Base-by-base conservation (phyloP, 2,888 invertebrate genomes). In the Caenorhabditis sp. region DNA sequence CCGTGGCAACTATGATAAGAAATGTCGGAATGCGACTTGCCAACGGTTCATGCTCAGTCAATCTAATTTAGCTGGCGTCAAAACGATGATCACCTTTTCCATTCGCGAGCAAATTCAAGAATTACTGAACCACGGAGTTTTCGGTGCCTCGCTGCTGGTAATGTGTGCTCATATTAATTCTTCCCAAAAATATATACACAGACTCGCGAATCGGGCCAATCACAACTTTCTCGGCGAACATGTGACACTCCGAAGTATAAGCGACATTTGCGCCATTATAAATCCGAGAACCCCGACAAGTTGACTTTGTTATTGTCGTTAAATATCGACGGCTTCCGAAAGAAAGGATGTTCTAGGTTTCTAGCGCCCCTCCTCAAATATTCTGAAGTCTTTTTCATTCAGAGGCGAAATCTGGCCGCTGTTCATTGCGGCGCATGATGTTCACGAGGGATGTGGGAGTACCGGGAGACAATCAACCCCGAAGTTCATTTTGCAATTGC, bases 321-420 rank as follows among this genome's bases (percentile, higher is more conserved):
- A n/a, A n/a, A n/a, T n/a, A n/a, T n/a, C n/a, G n/a, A n/a, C n/a
- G n/a, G n/a, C n/a, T n/a, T n/a, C n/a, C 8, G 41, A 26, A 55
- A 55, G 41, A 11, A 26, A 24, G 55, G 55, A 55, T 37, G 20
- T n/a, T 32, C 53, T 5, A 11, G 52, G 52, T 52, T 30, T n/a
- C n/a, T n/a, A n/a, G n/a, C n/a, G n/a, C n/a, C n/a, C n/a, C n/a
- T n/a, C n/a, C n/a, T n/a, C n/a, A n/a, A n/a, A n/a, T n/a, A n/a
- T n/a, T n/a, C n/a, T n/a, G n/a, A n/a, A n/a, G n/a, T n/a, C n/a
- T n/a, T n/a, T n/a, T n/a, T n/a, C n/a, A n/a, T n/a, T 50, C 17
- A 55, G 55, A 39, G 55, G 55, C 8, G 39, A 55, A 41, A 26
- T 55, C n/a, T 55, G 55, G 55, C 55, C 55, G 11, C 4, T 55